Evolutionary conservation across 2,113 vertebrate species (phyloP).

Genomic region (Trematomus loennbergii): DNA sequence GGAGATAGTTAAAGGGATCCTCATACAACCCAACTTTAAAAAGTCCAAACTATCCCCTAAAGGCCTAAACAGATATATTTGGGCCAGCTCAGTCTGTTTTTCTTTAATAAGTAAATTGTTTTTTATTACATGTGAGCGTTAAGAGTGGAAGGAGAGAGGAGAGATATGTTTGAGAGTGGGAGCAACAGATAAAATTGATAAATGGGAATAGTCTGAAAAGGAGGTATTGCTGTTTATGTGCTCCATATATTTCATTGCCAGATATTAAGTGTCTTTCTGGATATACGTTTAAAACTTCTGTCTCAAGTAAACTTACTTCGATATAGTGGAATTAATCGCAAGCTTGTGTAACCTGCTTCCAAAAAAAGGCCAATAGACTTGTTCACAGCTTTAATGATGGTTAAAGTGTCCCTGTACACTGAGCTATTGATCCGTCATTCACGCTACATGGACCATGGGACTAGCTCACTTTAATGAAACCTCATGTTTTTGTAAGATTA

Average conservation of each 20-base stretch:
- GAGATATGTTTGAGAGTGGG: not conserved
- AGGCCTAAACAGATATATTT: not conserved
- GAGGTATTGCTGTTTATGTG: not conserved
- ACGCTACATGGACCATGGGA: not conserved
- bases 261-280: not conserved
- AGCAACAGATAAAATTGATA: slow-evolving; percentile 2
- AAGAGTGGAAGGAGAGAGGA: not conserved
- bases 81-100: not conserved
- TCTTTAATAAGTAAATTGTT: not conserved
- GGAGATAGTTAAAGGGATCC: too few species aligned
- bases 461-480: not conserved
- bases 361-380: not conserved
- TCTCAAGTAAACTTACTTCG: not conserved
- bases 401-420: not conserved
- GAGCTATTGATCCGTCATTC: not conserved
- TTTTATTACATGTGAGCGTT: not conserved
- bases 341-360: not conserved
- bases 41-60: too few species aligned
- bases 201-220: not conserved
- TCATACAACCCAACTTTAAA: too few species aligned
- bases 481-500: not conserved
- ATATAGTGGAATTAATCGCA: not conserved
- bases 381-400: not conserved
- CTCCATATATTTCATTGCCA: not conserved
- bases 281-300: not conserved